A percentile compares a stretch with the other conserved stretches of the same genome.
Evolutionary conservation across 2,113 vertebrate genomes (phyloP).

Genomic region (Philantomba maxwellii): DNA sequence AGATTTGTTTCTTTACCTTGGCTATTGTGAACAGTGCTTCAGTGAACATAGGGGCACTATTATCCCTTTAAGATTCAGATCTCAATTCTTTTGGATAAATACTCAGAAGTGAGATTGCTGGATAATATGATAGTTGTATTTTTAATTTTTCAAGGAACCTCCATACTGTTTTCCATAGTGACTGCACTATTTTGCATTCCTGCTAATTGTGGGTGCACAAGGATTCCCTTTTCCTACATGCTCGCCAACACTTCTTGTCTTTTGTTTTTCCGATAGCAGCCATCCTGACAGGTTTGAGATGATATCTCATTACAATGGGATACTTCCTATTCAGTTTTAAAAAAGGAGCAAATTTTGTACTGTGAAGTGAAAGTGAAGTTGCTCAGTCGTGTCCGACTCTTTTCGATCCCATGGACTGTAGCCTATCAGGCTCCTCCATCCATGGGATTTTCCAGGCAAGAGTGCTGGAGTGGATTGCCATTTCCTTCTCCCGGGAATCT

Average conservation of each 20-base stretch:
- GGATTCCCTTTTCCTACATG: not conserved
- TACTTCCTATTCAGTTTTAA: not conserved
- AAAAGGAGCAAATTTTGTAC: not conserved
- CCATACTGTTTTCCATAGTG: not conserved
- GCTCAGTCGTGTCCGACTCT: too few relatives aligned
- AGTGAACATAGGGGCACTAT: not conserved
- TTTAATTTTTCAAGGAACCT: not conserved
- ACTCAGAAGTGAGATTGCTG: not conserved
- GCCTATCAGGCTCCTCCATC: too few relatives aligned
- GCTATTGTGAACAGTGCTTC: not conserved
- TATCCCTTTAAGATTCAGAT: not conserved
- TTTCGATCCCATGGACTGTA: too few relatives aligned
- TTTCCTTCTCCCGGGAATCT: too few relatives aligned
- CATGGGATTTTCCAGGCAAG: too few relatives aligned
- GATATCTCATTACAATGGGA: not conserved
- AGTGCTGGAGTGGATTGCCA: too few relatives aligned
- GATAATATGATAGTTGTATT: not conserved
- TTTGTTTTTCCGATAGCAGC: not conserved
- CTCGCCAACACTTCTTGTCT: not conserved
- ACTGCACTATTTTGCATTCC: not conserved
- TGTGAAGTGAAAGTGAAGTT: too few relatives aligned
- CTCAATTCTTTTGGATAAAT: not conserved
- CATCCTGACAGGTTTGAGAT: not conserved
- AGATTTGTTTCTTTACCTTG: not conserved
- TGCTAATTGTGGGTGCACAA: not conserved